These are phyloP conservation scores for Drosophila flavopinicola DNA, from an alignment of 2,888 invertebrate genomes.

Conservation along the genomic window DNA sequence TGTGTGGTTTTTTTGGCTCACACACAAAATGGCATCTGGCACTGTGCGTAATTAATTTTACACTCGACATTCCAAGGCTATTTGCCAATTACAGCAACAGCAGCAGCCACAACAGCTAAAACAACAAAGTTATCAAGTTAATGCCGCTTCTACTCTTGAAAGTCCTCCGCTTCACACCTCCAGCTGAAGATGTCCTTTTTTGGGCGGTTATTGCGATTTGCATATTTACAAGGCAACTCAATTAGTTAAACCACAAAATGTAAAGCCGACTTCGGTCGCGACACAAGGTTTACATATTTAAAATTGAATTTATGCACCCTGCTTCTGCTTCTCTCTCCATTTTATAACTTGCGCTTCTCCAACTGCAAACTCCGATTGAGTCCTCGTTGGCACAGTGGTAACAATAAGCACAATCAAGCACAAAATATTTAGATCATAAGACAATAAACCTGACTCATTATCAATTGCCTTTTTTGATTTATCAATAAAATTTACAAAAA, in stretches of 20 bases:
- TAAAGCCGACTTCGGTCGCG: conserved; percentile 56
- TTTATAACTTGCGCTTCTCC: conserved; percentile 41
- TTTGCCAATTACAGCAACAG: conserved; percentile 9
- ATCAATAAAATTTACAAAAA: too few relatives aligned
- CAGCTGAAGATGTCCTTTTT: conserved; percentile 5
- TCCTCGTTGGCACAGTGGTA: conserved; percentile 43
- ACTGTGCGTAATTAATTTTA: conserved; percentile 18
- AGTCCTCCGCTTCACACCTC: background rate
- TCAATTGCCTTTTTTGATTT: too few relatives aligned
- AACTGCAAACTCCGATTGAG: conserved; percentile 31
- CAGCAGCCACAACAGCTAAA: conserved; percentile 20
- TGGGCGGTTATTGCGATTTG: conserved; percentile 53
- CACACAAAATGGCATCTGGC: conserved; percentile 32
- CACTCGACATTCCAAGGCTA: conserved; percentile 25
- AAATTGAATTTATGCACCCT: conserved; percentile 85
- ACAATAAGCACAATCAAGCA: background rate
- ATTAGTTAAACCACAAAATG: conserved; percentile 84
- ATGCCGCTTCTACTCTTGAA: conserved; percentile 30
- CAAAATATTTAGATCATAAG: conserved; percentile 54
- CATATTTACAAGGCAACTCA: conserved; percentile 83
- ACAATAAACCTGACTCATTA: too few relatives aligned
- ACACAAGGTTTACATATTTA: conserved; percentile 68
- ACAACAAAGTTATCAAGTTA: conserved; percentile 72
- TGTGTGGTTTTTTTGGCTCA: background rate
- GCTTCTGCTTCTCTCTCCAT: conserved; percentile 38